phyloP scores from a whole-genome alignment of 2,113 vertebrate species.

The Scomber scombrus region DNA sequence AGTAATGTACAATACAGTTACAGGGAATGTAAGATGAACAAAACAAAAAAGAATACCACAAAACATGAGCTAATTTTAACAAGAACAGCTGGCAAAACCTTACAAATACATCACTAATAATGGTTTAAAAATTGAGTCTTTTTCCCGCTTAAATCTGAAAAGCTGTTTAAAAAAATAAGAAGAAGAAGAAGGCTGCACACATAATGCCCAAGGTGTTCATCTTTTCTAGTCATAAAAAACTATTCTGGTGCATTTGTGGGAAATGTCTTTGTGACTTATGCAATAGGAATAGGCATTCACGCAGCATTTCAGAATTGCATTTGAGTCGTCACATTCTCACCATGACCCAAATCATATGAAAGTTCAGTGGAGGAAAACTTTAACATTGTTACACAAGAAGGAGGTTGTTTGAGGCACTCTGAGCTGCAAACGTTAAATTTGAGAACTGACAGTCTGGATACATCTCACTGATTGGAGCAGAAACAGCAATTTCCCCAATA shows the following conservation, averaged over 20 bases:
- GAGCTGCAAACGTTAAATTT: conserved; percentile 61
- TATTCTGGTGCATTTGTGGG: conserved; percentile 19
- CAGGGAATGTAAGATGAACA: background rate
- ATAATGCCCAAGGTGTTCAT: no score
- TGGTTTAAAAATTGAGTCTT: background rate
- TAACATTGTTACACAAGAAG: conserved; percentile 29
- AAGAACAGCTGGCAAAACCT: background rate
- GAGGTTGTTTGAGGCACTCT: conserved; percentile 44
- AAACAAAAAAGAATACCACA: background rate
- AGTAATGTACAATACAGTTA: background rate
- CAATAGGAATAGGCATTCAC: background rate
- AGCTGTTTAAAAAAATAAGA: background rate
- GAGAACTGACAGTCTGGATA: conserved; percentile 46
- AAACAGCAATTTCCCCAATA: conserved; percentile 40
- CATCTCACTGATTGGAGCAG: conserved; percentile 39
- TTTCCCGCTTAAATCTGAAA: conserved; percentile 1
- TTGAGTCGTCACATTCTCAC: conserved; percentile 41
- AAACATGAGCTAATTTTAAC: background rate
- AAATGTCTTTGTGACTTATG: conserved; percentile 34
- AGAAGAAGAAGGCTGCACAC: background rate
- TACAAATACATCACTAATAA: background rate
- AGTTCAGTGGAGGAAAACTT: conserved; percentile 43
- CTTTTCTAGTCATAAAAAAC: conserved; percentile 17
- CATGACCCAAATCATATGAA: conserved; percentile 43
- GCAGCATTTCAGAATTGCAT: conserved; percentile 32